Base-by-base conservation (phyloP, 2,888 invertebrate genomes). In the Tiphia femorata region DNA sequence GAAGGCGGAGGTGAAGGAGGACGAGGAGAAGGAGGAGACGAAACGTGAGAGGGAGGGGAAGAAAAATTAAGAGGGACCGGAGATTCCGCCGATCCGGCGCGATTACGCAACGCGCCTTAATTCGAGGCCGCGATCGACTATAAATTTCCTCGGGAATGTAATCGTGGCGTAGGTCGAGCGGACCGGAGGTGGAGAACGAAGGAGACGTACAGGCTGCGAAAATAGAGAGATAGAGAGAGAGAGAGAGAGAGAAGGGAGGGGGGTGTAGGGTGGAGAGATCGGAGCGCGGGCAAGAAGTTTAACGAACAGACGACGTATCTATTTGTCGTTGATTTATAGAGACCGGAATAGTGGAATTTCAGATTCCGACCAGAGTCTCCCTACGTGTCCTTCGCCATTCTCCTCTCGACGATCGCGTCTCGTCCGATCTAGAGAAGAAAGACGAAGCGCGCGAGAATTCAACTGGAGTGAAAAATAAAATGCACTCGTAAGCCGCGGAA, bases 261-360 rank as follows among this genome's bases (percentile, higher is more conserved):
- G n/a, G n/a, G n/a, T n/a, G n/a, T n/a, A n/a, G n/a, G n/a, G n/a
- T n/a, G n/a, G n/a, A n/a, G n/a, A n/a, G n/a, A n/a, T n/a, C n/a
- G n/a, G n/a, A n/a, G 16, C 14, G 50, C 23, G 38, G 27, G 50
- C 53, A 61, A 62, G 53, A 67, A 67, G 52, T 61, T 58, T 51
- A 64, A 73, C 56, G 61, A 62, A 63, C 64, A 63, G 57, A 46
- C 68, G 68, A 72, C 65, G 64, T 73, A 72, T 73, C 64, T 73
- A 67, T 70, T 75, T 62, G 68, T 68, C 66, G 62, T 63, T 74
- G 71, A 75, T 70, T 74, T 75, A 75, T 75, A 57, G 67, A 17
- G 56, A 47, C 40, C 43, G 23, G 57, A 58, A 42, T 43, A 50
- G 19, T 57, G 59, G 71, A 72, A 73, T 75, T 72, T 72, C 53